Conservation (phyloP, 2,113 vertebrate species). For the Mionectes macconnelli region DNA sequence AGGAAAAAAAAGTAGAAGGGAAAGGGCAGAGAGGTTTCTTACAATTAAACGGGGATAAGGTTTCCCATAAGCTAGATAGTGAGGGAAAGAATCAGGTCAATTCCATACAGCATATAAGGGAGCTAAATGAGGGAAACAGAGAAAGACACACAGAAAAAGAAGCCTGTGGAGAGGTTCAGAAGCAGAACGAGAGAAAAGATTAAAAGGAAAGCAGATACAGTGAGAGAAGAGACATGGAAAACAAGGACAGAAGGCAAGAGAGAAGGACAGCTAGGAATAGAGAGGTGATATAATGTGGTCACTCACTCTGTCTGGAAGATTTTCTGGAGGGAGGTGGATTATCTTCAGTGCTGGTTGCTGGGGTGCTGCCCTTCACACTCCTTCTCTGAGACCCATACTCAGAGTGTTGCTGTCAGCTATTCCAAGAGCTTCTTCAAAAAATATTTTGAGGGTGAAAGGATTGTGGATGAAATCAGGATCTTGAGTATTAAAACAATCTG, state of each 20-base stretch:
- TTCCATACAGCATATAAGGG: background rate
- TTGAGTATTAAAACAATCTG: conserved; percentile 9
- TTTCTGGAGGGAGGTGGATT: conserved; percentile 42
- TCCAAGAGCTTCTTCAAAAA: conserved; percentile 45
- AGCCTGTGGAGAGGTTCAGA: background rate
- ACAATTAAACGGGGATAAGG: background rate
- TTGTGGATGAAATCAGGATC: conserved; percentile 22
- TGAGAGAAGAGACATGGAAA: background rate
- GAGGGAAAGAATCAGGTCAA: background rate
- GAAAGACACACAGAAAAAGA: background rate
- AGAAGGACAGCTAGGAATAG: conserved; percentile 14
- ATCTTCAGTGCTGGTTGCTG: conserved; percentile 22
- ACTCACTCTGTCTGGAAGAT: conserved; percentile 60
- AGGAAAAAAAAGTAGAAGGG: background rate
- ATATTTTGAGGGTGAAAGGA: background rate
- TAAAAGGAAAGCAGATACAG: conserved; percentile 10
- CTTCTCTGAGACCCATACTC: conserved; percentile 40
- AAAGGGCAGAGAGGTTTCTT: background rate
- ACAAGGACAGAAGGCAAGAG: background rate
- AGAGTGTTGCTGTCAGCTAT: conserved; percentile 12
- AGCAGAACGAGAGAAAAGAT: conserved; percentile 18
- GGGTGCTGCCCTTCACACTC: conserved; percentile 49
- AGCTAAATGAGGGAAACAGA: background rate
- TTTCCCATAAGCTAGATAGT: background rate
- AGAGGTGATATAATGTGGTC: conserved; percentile 14